Evolutionary conservation across 2,797 vertebrate genomes (phyloP), one percentile per base, ranked within the genome.

Genomic region (Danio kyathit): DNA sequence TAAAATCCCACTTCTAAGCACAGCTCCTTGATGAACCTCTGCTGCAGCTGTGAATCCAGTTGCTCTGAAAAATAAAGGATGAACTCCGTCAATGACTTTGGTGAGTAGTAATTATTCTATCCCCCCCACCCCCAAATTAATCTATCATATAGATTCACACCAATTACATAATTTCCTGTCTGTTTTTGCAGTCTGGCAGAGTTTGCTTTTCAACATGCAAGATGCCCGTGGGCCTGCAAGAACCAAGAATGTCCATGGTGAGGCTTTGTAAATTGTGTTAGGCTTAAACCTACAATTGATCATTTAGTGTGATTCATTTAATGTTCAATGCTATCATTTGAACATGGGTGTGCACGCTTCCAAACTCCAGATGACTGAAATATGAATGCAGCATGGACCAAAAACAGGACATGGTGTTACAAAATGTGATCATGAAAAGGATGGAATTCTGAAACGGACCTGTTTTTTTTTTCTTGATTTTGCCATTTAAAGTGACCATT

Each of bases 1-100:
- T 79, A 86, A 79, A 82, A 84, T 84, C 80, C 78, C 83, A 57
- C 77, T 88, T 87, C 84, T 84, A 82, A 85, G 67, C 74, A 80
- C 74, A 63, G 80, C 78, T 40, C 85, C 77, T 63, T 86, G 88
- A 87, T 77, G 74, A 61, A 51, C 73, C 69, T 59, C 67, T 60
- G 21, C 48, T 17, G 29, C 51, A 43, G 57, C 51, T 70, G 71
- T 52, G 51, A 64, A 49, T 77, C 56, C 67, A 43, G 80, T 51
- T 82, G 76, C 38, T 73, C 71, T 64, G 66, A 65, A 54, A 13
- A 19, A 38, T 29, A 21, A 51, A 14, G 54, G 2, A 61, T n/a
- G 63, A 70, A n/a, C 46, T 81, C 51, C 3, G 1, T 3, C 38
- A 12, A 61, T 52, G 2, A 67, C 11, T 76, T 71, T 38, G 52